Conservation (phyloP, 92 coral and sea anemone genomes). For the Pocillopora meandrina region DNA sequence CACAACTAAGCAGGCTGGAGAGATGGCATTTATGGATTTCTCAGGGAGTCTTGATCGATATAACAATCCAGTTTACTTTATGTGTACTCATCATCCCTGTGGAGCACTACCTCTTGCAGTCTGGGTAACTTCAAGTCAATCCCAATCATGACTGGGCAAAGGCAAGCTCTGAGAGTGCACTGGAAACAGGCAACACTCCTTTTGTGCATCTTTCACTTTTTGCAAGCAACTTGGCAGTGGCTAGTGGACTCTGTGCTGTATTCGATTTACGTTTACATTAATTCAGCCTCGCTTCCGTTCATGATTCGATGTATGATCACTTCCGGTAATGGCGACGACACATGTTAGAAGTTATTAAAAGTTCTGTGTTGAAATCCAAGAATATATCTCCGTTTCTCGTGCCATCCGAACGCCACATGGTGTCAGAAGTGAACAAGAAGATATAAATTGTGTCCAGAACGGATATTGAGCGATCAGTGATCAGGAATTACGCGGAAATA, state of each 20-base stretch:
- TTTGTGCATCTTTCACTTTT: slow-evolving; percentile 58
- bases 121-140: slow-evolving; percentile 56
- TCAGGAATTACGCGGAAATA: too few relatives aligned
- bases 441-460: too few relatives aligned
- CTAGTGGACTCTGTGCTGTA: slow-evolving; percentile 52
- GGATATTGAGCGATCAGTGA: too few relatives aligned
- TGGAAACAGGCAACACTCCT: slow-evolving; percentile 52
- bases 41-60: slow-evolving; percentile 58
- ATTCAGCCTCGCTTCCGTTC: too few relatives aligned
- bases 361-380: too few relatives aligned
- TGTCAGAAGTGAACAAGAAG: too few relatives aligned
- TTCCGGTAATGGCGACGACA: too few relatives aligned
- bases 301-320: too few relatives aligned
- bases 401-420: too few relatives aligned
- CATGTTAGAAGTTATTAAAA: too few relatives aligned
- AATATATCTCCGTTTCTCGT: too few relatives aligned
- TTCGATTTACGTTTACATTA: too few relatives aligned
- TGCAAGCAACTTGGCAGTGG: slow-evolving; percentile 72
- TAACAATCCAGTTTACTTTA: slow-evolving; percentile 63
- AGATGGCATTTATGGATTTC: slow-evolving; percentile 63
- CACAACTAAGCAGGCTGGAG: slow-evolving; percentile 46
- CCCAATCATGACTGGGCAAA: slow-evolving; percentile 38
- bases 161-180: slow-evolving; percentile 30
- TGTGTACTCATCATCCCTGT: slow-evolving; percentile 55
- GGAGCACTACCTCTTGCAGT: slow-evolving; percentile 59